Evolutionary conservation across 1,140 invertebrate genomes (phyloP), one percentile per base, ranked within the genome.

Genomic region (Drosophila arizonae): DNA sequence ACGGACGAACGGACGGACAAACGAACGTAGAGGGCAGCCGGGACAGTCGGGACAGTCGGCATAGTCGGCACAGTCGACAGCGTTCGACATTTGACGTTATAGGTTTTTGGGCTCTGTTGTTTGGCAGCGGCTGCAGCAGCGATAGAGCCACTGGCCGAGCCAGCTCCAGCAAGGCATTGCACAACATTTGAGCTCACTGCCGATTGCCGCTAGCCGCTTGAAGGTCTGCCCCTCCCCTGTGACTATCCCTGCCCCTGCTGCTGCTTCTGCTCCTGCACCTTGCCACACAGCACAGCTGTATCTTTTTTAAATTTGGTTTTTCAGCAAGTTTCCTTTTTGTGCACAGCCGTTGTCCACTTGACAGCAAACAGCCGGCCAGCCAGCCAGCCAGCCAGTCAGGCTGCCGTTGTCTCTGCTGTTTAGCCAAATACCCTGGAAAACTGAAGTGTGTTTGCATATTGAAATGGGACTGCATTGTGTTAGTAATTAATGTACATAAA

Each of bases 61-160:
- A 67, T 24, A 24, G 21, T 45, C 55, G 66, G 55, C 6, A 58
- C 61, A 66, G 60, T 70, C 72, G 77, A 84, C 81, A 67, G 50
- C 48, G 80, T 85, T 85, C 79, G 84, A 87, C 81, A 87, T 86
- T 86, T 87, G 82, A 77, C 72, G 82, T 86, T 86, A 86, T 87
- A 81, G 81, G 78, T 64, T 69, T 68, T 58, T 64, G 60, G 54
- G 54, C 69, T 68, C 75, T 68, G 66, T 68, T 76, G 86, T 86
- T 86, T 86, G 82, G 82, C 82, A 86, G 56, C 70, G 50, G 56
- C 63, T 21, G 45, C 50, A 17, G 62, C 52, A 66, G 30, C 46
- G 50, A 76, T 76, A 45, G 43, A 45, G 43, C n/a, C 43, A 45
- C n/a, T 15, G 43, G n/a, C 43, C 13, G 43, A 45, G 3, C 2